These are phyloP conservation scores for Fringilla coelebs DNA, from an alignment of 2,797 vertebrate genomes.

Conservation along the genomic window DNA sequence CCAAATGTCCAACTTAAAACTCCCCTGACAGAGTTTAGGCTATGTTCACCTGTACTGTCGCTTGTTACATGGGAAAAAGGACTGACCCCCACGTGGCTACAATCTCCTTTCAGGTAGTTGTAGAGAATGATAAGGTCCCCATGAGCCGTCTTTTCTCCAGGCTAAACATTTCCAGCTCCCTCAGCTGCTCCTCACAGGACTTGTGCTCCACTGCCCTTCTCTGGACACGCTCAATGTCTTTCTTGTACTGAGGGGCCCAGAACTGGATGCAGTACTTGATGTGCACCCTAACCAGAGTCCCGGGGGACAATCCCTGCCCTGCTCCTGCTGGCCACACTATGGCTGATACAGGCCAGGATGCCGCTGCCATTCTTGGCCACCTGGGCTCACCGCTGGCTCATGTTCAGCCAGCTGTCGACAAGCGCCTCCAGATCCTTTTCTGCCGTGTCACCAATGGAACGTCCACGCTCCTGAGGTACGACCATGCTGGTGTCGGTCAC, in stretches of 20 bases:
- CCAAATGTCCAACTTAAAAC: not conserved
- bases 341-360: not conserved
- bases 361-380: rapidly evolving
- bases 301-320: not conserved
- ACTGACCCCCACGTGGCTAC: too few species aligned
- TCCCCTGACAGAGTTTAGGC: not conserved
- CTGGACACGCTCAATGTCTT: rapidly evolving
- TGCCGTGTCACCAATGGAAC: rapidly evolving
- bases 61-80: not conserved
- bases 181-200: not conserved
- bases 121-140: not conserved
- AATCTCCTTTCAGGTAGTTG: too few species aligned
- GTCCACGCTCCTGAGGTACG: rapidly evolving
- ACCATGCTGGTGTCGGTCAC: rapidly evolving
- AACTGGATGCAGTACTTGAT: not conserved
- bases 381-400: not conserved
- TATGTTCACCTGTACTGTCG: not conserved
- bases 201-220: rapidly evolving
- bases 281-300: too few species aligned
- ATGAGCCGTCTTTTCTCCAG: not conserved
- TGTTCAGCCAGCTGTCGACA: not conserved
- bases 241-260: not conserved
- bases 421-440: not conserved
- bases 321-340: not conserved
- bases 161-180: rapidly evolving